A percentile compares a stretch with the other conserved stretches of the same genome.
Conservation (phyloP, 2,113 vertebrate species). For the Stigmatopora argus region DNA sequence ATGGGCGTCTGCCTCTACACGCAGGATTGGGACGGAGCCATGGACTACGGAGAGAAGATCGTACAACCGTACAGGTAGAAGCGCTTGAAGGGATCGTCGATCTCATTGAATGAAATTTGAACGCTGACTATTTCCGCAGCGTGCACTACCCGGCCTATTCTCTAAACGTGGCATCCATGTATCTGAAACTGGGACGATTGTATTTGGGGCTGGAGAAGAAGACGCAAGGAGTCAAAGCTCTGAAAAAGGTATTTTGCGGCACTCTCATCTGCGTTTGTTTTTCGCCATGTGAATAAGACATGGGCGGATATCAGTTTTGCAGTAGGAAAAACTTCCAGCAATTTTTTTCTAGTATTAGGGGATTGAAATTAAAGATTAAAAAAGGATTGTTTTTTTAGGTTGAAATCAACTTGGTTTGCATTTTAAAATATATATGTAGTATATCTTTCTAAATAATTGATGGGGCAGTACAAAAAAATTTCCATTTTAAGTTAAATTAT, state of each 20-base stretch:
- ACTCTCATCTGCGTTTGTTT: background rate
- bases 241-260: slow-evolving; percentile 80
- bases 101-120: background rate
- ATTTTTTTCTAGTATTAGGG: too few species aligned
- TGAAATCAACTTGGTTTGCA: too few species aligned
- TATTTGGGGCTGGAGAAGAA: slow-evolving; percentile 85
- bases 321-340: too few species aligned
- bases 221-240: slow-evolving; percentile 77
- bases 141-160: slow-evolving; percentile 92
- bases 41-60: slow-evolving; percentile 90
- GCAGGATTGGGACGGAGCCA: slow-evolving; percentile 94
- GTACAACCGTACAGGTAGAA: slow-evolving; percentile 67
- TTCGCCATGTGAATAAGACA: background rate
- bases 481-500: too few species aligned
- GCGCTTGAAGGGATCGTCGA: background rate
- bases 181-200: slow-evolving; percentile 89
- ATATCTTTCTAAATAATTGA: too few species aligned
- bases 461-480: too few species aligned
- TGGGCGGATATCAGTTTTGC: too few species aligned
- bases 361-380: too few species aligned
- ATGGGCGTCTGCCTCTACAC: slow-evolving; percentile 97
- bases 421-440: too few species aligned
- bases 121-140: slow-evolving; percentile 55
- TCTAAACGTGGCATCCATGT: slow-evolving; percentile 96
- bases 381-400: too few species aligned